These are phyloP conservation scores for Callosobruchus maculatus DNA, from an alignment of 2,888 invertebrate genomes.

Conservation along the genomic window DNA sequence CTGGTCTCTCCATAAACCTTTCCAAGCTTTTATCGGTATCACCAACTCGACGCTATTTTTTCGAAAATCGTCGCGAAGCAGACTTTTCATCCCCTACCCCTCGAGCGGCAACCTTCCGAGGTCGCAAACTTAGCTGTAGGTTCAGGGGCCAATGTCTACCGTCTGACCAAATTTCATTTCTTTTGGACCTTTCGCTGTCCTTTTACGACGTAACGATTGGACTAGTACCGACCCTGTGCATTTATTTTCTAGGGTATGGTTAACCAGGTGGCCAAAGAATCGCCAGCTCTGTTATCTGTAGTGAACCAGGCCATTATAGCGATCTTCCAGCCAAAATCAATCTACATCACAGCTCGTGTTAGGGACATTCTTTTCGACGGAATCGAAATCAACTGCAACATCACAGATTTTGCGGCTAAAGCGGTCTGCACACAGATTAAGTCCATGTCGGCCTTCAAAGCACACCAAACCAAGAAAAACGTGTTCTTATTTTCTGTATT, in stretches of 20 bases:
- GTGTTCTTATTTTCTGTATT: constrained; percentile 71
- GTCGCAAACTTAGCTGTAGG: too few relatives aligned
- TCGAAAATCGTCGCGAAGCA: too few relatives aligned
- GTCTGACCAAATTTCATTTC: too few relatives aligned
- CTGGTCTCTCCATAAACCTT: too few relatives aligned
- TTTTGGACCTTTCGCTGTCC: too few relatives aligned
- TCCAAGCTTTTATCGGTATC: too few relatives aligned
- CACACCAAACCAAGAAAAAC: constrained; percentile 56
- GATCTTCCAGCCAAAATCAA: constrained; percentile 62
- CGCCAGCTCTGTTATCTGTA: constrained; percentile 65
- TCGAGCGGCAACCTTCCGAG: too few relatives aligned
- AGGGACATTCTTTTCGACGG: constrained; percentile 75
- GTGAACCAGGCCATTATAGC: constrained; percentile 65
- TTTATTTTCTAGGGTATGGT: constrained; percentile 53
- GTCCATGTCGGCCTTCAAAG: constrained; percentile 54
- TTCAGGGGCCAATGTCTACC: too few relatives aligned
- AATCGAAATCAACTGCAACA: constrained; percentile 66
- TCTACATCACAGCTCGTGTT: constrained; percentile 63
- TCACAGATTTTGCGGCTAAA: constrained; percentile 70
- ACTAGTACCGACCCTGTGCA: neutral
- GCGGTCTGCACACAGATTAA: constrained; percentile 69
- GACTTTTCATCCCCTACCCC: too few relatives aligned
- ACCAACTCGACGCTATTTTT: too few relatives aligned
- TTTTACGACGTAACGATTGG: too few relatives aligned
- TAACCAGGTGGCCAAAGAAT: constrained; percentile 56